Conservation (phyloP, 2,797 vertebrate species). For the Anguilla anguilla region DNA sequence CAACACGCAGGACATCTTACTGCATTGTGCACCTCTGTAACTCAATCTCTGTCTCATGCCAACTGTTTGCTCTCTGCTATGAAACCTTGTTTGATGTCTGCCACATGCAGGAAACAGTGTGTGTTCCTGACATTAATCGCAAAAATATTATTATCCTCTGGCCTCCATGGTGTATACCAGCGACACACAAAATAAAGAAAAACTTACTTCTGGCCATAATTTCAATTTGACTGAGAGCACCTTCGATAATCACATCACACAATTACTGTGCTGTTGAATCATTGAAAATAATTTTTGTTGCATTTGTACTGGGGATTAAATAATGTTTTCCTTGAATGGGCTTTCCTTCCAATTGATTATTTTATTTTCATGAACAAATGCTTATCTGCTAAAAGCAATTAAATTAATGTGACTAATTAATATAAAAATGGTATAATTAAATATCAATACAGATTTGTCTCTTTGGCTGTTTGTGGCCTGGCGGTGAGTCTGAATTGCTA, state of each 20-base stretch:
- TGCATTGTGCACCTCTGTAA: not conserved
- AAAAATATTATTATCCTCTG: not conserved
- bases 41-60: not conserved
- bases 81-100: not conserved
- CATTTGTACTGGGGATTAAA: not conserved
- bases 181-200: not conserved
- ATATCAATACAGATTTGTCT: not conserved
- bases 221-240: not conserved
- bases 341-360: not conserved
- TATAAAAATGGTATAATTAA: not conserved
- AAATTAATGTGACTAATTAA: not conserved
- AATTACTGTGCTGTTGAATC: not conserved
- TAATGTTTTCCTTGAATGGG: not conserved
- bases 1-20: not conserved
- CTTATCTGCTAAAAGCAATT: not conserved
- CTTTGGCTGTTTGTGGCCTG: not conserved
- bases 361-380: not conserved
- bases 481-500: not conserved
- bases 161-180: not conserved
- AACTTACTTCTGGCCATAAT: not conserved
- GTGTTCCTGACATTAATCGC: not conserved
- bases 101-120: not conserved
- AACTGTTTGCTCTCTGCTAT: not conserved
- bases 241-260: not conserved
- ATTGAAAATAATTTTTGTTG: not conserved